These are phyloP conservation scores for Chymomyza costata DNA, from an alignment of 1,140 invertebrate species.

Conservation along the genomic window DNA sequence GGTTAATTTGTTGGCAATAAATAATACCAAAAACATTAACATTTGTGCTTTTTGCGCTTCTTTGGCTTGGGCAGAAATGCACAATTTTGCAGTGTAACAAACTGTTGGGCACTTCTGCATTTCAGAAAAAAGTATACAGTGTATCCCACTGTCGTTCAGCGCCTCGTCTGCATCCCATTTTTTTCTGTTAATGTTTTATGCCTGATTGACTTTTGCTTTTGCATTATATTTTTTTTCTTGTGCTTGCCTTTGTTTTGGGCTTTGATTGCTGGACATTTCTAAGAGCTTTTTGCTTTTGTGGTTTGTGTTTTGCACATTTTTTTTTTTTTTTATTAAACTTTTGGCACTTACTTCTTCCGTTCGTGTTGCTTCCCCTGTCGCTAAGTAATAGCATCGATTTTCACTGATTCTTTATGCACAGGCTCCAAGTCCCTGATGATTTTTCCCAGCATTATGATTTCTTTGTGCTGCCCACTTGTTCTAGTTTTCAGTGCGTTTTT, in stretches of 20 bases:
- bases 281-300: slow-evolving; percentile 46
- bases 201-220: slow-evolving; percentile 68
- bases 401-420: slow-evolving; percentile 24
- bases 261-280: slow-evolving; percentile 40
- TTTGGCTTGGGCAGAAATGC: no score
- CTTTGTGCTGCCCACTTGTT: slow-evolving; percentile 31
- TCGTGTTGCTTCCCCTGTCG: slow-evolving; percentile 49
- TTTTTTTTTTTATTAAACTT: slow-evolving; percentile 66
- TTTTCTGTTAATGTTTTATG: slow-evolving; percentile 70
- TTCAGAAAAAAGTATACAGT: no score
- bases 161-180: no score
- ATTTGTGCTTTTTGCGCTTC: no score
- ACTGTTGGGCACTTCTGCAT: no score
- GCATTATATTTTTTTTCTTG: slow-evolving; percentile 36
- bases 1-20: no score
- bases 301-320: slow-evolving; percentile 59
- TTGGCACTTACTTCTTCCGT: slow-evolving; percentile 23
- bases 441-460: neutral
- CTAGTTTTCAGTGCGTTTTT: slow-evolving; percentile 31
- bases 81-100: no score
- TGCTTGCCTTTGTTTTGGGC: slow-evolving; percentile 46
- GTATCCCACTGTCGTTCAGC: no score
- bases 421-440: slow-evolving; percentile 9
- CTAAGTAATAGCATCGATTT: slow-evolving; percentile 69
- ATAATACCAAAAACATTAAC: no score